A percentile compares a stretch with the other conserved stretches of the same genome.
These are phyloP conservation scores for Seira ritae DNA, from an alignment of 2,888 invertebrate genomes.

Conservation along the genomic window DNA sequence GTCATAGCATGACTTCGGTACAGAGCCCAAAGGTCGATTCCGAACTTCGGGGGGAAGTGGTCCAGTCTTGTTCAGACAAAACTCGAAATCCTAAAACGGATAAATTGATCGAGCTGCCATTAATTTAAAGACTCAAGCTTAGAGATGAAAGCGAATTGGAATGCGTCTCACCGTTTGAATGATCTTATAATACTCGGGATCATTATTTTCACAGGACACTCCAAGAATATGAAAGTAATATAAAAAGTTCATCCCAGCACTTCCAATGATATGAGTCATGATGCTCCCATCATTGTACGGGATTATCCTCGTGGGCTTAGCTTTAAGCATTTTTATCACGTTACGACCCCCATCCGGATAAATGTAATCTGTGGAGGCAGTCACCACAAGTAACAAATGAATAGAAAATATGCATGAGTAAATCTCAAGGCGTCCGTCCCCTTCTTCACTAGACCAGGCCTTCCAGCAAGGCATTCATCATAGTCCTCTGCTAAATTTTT, in stretches of 20 bases:
- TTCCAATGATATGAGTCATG: constrained; percentile 64
- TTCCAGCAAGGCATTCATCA: constrained; percentile 47
- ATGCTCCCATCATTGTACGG: constrained; percentile 59
- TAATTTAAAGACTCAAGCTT: not conserved
- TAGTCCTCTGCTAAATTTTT: constrained; percentile 55
- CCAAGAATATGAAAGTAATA: constrained; percentile 65
- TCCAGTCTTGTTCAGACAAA: constrained; percentile 52
- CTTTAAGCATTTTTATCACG: constrained; percentile 35
- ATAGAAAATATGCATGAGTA: constrained; percentile 55
- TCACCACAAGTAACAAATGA: no score
- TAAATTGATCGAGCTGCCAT: not conserved
- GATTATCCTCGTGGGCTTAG: constrained; percentile 12
- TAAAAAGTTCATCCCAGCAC: constrained; percentile 61
- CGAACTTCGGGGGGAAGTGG: constrained; percentile 27
- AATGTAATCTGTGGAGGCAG: constrained; percentile 17
- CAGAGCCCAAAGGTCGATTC: constrained; percentile 41
- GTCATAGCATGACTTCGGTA: constrained; percentile 49
- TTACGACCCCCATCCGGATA: constrained; percentile 50
- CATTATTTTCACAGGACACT: constrained; percentile 62
- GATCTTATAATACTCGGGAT: constrained; percentile 41
- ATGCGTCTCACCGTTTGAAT: constrained; percentile 36
- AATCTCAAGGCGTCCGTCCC: constrained; percentile 59
- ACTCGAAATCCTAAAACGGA: constrained; percentile 49
- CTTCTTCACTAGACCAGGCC: constrained; percentile 36
- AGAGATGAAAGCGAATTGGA: not conserved